Base-by-base conservation (phyloP, 2,797 vertebrate genomes). In the Vespertilio murinus region DNA sequence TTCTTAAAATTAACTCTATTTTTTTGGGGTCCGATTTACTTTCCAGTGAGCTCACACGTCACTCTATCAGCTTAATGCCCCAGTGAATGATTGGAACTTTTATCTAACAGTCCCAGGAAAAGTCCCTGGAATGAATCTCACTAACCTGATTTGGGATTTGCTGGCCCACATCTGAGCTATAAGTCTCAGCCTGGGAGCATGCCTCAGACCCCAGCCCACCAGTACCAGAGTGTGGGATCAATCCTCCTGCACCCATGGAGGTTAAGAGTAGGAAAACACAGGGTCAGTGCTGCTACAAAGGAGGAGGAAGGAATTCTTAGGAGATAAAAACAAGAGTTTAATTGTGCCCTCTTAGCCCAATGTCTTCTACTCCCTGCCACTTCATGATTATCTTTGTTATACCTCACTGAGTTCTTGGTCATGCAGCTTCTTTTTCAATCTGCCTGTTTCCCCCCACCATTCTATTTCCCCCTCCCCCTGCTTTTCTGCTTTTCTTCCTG, bases 1-100 rank as follows among this genome's bases (percentile, higher is more conserved):
- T 75, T 88, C 17, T 81, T 49, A 88, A 81, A 71, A 71, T 85
- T 83, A 23, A 75, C 4, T 84, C 10, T 35, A 16, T 81, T 65
- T 75, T 6, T 0, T 88, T 5, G 23, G 40, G 2, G 14, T 49
- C 83, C 33, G 6, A 81, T 85, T 91, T 81, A 71, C 28, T 95
- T 16, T 77, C 65, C 17, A 73, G 33, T 28, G 70, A 70, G 8
- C 23, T 12, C 10, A 8, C 52, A n/a, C 3, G 14, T 30, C 90
- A 64, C 23, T 90, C 4, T 38, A 25, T 45, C 18, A 77, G 10
- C 7, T 75, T 75, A 84, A 88, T 8, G 25, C 6, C 5, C 11
- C 1, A 49, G 11, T 54, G 38, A 75, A 79, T 82, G 23, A n/a
- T 42, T 67, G 13, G 30, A 78, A 77, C 30, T 70, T 14, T 79